Conservation (phyloP, 2,888 invertebrate species). For the Nephrotoma appendiculata region DNA sequence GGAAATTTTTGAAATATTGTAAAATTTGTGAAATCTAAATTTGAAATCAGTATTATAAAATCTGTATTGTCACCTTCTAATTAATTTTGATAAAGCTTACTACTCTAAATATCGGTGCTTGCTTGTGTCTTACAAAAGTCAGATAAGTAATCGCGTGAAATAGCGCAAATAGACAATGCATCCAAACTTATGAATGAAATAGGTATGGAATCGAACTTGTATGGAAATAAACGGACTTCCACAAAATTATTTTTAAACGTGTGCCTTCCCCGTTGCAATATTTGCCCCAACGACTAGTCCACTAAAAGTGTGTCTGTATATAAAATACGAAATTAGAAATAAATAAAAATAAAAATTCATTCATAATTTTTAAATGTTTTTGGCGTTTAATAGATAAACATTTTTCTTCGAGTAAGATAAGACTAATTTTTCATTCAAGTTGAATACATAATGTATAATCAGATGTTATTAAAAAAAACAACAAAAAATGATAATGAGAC, state of each 20-base stretch:
- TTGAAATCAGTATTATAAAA: no score
- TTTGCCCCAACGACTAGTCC: neutral
- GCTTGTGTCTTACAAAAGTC: no score
- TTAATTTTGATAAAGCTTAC: no score
- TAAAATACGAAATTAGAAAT: neutral
- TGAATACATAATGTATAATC: neutral
- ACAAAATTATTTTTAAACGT: neutral
- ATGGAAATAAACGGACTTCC: neutral
- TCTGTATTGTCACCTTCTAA: no score
- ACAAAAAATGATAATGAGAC: constrained; percentile 12
- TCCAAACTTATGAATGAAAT: no score
- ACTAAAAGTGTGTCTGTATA: neutral
- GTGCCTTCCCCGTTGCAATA: neutral
- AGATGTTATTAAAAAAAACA: neutral
- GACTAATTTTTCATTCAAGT: neutral
- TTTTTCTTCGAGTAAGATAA: neutral
- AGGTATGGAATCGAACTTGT: no score
- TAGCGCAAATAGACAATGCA: no score
- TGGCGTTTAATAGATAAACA: neutral
- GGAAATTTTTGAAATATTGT: no score
- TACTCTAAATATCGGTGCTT: no score
- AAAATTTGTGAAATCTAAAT: no score
- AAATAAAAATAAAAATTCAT: neutral
- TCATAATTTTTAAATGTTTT: neutral
- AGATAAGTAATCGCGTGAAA: no score